These are phyloP conservation scores for Chloropsis hardwickii DNA, from an alignment of 2,113 vertebrate genomes.

Conservation along the genomic window DNA sequence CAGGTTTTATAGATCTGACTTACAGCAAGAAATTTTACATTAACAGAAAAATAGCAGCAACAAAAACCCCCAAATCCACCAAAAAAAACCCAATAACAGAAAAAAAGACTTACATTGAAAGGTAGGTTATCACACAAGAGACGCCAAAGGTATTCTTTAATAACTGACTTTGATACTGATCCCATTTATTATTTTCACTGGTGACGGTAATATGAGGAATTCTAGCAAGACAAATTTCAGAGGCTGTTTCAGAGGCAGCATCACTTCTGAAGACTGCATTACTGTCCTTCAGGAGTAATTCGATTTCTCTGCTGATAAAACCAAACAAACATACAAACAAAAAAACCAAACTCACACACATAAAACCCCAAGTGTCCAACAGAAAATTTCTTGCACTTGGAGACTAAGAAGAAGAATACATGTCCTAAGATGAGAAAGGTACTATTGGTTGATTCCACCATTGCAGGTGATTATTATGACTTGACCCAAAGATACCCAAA, in stretches of 20 bases:
- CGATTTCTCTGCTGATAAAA: not conserved
- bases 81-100: not conserved
- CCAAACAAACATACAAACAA: rapidly evolving
- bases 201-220: not conserved
- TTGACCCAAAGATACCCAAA: not conserved
- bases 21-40: not conserved
- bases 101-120: not conserved
- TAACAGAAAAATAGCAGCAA: not conserved
- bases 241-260: not conserved
- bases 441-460: not conserved
- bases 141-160: not conserved
- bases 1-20: not conserved
- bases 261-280: not conserved
- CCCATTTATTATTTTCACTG: not conserved
- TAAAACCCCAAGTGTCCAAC: rapidly evolving
- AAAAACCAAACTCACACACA: not conserved
- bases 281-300: not conserved
- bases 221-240: not conserved
- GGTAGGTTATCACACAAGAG: not conserved
- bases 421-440: not conserved
- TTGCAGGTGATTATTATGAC: not conserved
- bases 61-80: not conserved
- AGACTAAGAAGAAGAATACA: not conserved
- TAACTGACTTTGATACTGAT: not conserved
- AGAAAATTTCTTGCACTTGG: not conserved